Conservation (phyloP, 2,888 invertebrate genomes). For the Pilophorus perplexus region DNA sequence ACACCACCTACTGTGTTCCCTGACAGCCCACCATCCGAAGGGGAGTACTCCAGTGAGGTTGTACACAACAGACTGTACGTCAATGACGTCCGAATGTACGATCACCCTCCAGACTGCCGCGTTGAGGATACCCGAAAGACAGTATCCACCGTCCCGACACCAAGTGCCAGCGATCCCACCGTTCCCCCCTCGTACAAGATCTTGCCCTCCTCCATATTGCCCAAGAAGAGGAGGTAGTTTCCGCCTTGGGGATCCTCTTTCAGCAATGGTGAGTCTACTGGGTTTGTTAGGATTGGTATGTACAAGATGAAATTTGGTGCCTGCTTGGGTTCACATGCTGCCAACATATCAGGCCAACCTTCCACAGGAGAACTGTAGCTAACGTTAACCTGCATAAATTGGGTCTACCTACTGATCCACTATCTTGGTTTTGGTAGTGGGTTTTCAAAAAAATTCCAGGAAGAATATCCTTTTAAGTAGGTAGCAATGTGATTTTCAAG, state of each 20-base stretch:
- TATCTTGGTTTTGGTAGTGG: too few relatives aligned
- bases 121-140: neutral
- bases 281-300: too few relatives aligned
- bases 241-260: neutral
- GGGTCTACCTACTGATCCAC: too few relatives aligned
- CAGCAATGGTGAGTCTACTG: slow-evolving; percentile 4
- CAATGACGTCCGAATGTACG: neutral
- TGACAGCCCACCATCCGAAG: slow-evolving; percentile 9
- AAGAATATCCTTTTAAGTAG: too few relatives aligned
- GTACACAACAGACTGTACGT: neutral
- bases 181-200: neutral
- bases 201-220: slow-evolving; percentile 16
- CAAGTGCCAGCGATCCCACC: neutral
- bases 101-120: neutral
- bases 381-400: too few relatives aligned
- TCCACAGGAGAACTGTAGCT: too few relatives aligned
- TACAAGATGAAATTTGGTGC: too few relatives aligned
- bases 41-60: slow-evolving; percentile 1
- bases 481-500: too few relatives aligned
- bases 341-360: too few relatives aligned
- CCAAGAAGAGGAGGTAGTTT: slow-evolving; percentile 25
- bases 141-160: neutral
- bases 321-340: too few relatives aligned
- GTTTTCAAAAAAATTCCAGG: too few relatives aligned
- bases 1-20: slow-evolving; percentile 19